Conservation (phyloP, 2,113 vertebrate genomes). For the Lynx canadensis region DNA sequence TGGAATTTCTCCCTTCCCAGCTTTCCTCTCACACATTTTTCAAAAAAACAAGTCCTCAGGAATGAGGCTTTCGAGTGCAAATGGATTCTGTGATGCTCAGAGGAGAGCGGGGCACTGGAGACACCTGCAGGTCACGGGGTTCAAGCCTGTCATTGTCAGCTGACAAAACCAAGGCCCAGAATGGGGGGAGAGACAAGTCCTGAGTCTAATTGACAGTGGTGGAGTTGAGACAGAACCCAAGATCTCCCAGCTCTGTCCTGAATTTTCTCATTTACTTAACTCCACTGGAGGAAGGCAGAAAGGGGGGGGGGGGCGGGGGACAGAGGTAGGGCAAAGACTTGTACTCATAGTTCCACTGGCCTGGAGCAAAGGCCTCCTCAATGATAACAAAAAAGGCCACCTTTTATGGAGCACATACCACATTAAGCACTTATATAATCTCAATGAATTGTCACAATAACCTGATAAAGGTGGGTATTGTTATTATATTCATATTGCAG, state of each 20-base stretch:
- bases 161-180: background rate
- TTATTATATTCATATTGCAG: too few species aligned
- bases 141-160: too few species aligned
- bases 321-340: background rate
- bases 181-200: background rate
- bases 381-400: background rate
- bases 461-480: background rate
- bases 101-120: background rate
- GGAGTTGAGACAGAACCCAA: background rate
- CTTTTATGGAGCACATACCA: background rate
- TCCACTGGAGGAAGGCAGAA: background rate
- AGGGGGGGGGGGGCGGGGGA: background rate
- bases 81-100: background rate
- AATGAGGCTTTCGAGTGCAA: background rate
- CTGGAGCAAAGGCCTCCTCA: background rate
- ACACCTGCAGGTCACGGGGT: background rate
- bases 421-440: background rate
- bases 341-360: background rate
- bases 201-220: background rate
- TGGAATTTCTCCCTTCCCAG: background rate
- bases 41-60: background rate
- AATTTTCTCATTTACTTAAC: background rate
- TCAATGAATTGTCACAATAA: background rate
- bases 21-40: background rate
- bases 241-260: background rate